Evolutionary conservation across 2,113 vertebrate species (phyloP).

Genomic region (Notechis scutatus): DNA sequence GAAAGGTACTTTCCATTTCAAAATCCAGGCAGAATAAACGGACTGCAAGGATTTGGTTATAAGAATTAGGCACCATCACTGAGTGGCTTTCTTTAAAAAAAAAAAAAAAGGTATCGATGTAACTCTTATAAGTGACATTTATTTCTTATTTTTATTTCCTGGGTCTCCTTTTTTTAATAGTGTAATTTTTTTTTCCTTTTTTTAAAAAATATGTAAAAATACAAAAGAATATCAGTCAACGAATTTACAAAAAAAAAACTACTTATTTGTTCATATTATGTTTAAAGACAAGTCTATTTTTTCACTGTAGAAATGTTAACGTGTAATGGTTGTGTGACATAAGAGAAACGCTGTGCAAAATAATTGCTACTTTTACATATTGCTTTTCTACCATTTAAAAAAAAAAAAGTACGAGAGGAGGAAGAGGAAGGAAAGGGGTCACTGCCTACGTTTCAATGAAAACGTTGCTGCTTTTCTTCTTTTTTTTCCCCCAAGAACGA

Average conservation of each 20-base stretch:
- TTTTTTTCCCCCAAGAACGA: neutral
- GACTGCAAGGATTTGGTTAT: neutral
- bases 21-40: neutral
- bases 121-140: conserved; percentile 71
- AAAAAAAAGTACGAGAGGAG: neutral
- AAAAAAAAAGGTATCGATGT: conserved; percentile 52
- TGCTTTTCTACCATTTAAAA: conserved; percentile 60
- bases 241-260: conserved; percentile 65
- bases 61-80: conserved; percentile 16
- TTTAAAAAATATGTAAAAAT: conserved; percentile 50
- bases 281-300: conserved; percentile 96
- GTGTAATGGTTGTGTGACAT: conserved; percentile 68
- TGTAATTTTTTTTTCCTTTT: conserved; percentile 65
- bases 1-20: neutral
- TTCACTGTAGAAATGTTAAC: conserved; percentile 85
- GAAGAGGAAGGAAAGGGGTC: conserved; percentile 19
- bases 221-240: conserved; percentile 59
- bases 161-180: conserved; percentile 62
- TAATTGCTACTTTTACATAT: conserved; percentile 52
- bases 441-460: conserved; percentile 51
- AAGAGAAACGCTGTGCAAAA: conserved; percentile 40
- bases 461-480: conserved; percentile 29
- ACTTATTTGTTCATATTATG: conserved; percentile 88
- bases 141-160: conserved; percentile 52
- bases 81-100: conserved; percentile 61